These are phyloP conservation scores for Turritopsis rubra DNA, from an alignment of 30 jellyfish, hydroid and myxozoan genomes.

Conservation along the genomic window DNA sequence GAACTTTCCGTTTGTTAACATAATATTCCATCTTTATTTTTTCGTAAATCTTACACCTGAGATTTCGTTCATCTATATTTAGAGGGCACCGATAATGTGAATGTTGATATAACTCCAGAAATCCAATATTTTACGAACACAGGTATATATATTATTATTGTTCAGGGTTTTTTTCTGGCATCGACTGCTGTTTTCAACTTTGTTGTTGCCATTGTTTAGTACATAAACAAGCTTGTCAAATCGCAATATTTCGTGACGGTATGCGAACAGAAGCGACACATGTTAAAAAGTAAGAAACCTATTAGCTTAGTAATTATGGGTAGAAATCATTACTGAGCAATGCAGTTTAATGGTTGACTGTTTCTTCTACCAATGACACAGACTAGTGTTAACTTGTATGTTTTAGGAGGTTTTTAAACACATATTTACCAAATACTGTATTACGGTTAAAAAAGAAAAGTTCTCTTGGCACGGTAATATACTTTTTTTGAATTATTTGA, in stretches of 20 bases:
- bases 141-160: constrained; percentile 55
- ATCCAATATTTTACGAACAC: constrained; percentile 84
- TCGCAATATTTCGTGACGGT: constrained; percentile 71
- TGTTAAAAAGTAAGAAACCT: constrained; percentile 55
- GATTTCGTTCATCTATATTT: too few species aligned
- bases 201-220: constrained; percentile 26
- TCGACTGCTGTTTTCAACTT: neutral
- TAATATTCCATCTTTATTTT: too few species aligned
- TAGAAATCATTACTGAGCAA: too few species aligned
- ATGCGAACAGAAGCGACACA: constrained; percentile 83
- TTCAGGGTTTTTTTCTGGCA: neutral
- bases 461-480: constrained; percentile 50
- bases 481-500: neutral
- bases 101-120: constrained; percentile 92
- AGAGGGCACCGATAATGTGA: constrained; percentile 79
- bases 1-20: too few species aligned
- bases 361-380: too few species aligned
- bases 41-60: too few species aligned
- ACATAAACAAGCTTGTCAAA: constrained; percentile 81
- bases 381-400: neutral
- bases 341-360: too few species aligned
- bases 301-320: neutral
- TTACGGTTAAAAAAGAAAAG: constrained; percentile 68
- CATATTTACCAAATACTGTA: constrained; percentile 69
- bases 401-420: constrained; percentile 62